phyloP scores from a whole-genome alignment of 2,113 vertebrate genomes.

The Hemicordylus capensis region DNA sequence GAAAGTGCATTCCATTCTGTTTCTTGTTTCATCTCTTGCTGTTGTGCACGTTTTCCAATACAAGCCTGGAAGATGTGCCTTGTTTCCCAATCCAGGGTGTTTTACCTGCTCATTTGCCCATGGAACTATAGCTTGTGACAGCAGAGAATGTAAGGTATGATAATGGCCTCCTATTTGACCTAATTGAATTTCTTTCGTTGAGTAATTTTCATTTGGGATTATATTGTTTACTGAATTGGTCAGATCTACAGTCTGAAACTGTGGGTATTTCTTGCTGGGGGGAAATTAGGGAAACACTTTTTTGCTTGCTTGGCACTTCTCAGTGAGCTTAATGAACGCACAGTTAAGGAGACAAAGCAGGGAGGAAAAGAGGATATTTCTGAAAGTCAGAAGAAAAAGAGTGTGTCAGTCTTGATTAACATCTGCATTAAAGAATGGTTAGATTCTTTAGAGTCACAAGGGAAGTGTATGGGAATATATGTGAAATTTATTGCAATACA shows the following conservation, averaged over 20 bases:
- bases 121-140: constrained; percentile 24
- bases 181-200: constrained; percentile 42
- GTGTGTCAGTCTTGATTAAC: constrained; percentile 12
- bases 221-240: constrained; percentile 28
- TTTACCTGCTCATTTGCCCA: constrained; percentile 5
- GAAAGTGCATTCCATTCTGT: neutral
- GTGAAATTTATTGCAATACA: too few species aligned
- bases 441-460: neutral
- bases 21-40: constrained; percentile 4
- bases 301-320: neutral
- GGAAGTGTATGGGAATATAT: neutral
- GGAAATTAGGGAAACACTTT: accelerated
- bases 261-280: neutral
- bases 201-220: constrained; percentile 53
- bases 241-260: constrained; percentile 23
- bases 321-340: neutral
- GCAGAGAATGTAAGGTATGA: constrained; percentile 44
- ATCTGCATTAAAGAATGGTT: neutral
- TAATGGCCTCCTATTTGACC: constrained; percentile 38
- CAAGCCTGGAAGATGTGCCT: neutral
- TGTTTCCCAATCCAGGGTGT: constrained; percentile 1
- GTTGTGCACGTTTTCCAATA: neutral
- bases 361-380: neutral
- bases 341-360: neutral
- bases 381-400: neutral